These are phyloP conservation scores for Amphiura filiformis DNA, from an alignment of 35 echinoderm and acorn worm genomes.

Conservation along the genomic window DNA sequence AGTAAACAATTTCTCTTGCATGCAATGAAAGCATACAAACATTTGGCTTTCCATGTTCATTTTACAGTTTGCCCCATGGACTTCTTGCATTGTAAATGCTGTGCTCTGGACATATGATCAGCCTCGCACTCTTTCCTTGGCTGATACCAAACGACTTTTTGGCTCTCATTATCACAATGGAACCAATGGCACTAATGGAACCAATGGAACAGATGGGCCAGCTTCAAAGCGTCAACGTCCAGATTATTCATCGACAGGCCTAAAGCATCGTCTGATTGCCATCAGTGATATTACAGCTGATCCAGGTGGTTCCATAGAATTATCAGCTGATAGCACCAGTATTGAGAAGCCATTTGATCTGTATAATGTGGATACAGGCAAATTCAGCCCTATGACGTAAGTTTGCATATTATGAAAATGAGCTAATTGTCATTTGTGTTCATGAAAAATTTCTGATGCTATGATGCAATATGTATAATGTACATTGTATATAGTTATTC, in stretches of 20 bases:
- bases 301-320: conserved; percentile 93
- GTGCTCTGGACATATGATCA: conserved; percentile 91
- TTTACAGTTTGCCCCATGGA: conserved; percentile 90
- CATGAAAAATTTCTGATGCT: too few relatives aligned
- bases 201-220: too few relatives aligned
- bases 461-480: too few relatives aligned
- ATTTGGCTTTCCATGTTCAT: too few relatives aligned
- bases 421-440: too few relatives aligned
- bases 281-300: conserved; percentile 98
- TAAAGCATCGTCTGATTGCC: conserved; percentile 72
- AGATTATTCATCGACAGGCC: conserved; percentile 62
- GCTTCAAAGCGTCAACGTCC: background rate
- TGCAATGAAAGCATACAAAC: too few relatives aligned
- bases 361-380: conserved; percentile 60
- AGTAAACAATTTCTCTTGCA: too few relatives aligned
- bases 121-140: conserved; percentile 78
- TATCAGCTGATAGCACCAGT: conserved; percentile 73
- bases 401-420: background rate
- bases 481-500: too few relatives aligned
- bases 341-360: conserved; percentile 91
- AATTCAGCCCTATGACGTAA: background rate
- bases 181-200: conserved; percentile 55
- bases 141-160: conserved; percentile 75
- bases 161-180: conserved; percentile 25
- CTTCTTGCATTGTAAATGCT: conserved; percentile 92